Evolutionary conservation across 2,113 vertebrate genomes (phyloP).

Genomic region (Zosterops lateralis): DNA sequence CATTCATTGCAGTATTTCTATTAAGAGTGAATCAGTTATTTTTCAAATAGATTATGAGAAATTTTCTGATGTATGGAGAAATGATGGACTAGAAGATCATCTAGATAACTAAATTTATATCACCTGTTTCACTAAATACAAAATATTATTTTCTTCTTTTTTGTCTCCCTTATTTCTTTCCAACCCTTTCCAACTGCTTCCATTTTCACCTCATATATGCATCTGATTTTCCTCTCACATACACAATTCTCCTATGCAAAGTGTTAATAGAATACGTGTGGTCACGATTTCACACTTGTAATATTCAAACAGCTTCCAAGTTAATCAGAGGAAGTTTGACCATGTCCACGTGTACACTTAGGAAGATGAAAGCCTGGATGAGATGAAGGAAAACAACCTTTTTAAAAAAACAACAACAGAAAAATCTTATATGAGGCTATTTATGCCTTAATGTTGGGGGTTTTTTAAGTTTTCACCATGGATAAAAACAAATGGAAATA

Average conservation of each 20-base stretch:
- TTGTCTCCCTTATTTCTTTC: background rate
- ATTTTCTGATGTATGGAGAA: background rate
- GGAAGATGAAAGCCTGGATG: background rate
- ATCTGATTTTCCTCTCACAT: constrained; percentile 1
- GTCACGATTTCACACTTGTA: constrained; percentile 17
- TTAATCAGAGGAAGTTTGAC: background rate
- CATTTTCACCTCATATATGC: constrained; percentile 33
- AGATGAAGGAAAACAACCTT: background rate
- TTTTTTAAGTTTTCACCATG: background rate
- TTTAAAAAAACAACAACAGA: background rate
- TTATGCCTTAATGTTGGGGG: background rate
- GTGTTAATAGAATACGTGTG: constrained; percentile 8
- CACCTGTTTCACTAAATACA: background rate
- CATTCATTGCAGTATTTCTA: background rate
- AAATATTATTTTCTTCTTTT: background rate
- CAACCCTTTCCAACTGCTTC: background rate
- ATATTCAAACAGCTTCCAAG: constrained; percentile 24
- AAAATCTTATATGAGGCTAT: background rate
- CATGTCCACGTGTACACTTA: background rate
- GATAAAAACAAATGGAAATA: background rate
- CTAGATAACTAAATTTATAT: background rate
- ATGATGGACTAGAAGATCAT: background rate
- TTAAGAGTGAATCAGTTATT: background rate
- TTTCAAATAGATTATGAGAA: background rate
- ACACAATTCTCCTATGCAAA: background rate